Evolutionary conservation across 2,888 invertebrate species (phyloP).

Genomic region (Torymus texanus): DNA sequence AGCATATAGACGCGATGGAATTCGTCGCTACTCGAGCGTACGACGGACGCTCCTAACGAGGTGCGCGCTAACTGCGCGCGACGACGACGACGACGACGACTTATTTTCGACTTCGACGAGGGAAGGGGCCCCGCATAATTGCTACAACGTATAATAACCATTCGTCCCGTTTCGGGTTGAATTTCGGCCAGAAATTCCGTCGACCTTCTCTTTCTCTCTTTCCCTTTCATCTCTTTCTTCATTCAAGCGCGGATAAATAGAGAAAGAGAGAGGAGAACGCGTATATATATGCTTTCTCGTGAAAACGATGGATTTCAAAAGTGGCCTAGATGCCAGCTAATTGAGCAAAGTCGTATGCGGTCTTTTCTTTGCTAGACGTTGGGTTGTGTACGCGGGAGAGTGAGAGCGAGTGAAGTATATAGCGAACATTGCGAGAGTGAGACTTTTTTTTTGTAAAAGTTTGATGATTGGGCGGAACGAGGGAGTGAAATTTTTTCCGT

Average conservation of each 20-base stretch:
- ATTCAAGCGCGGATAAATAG: too few relatives aligned
- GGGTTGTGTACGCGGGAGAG: too few relatives aligned
- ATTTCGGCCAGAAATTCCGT: background rate
- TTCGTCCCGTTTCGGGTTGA: background rate
- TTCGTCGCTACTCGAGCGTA: background rate
- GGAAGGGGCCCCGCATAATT: slow-evolving; percentile 1
- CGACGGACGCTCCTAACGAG: background rate
- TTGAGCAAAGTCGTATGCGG: background rate
- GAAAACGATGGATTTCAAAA: background rate
- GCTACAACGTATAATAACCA: background rate
- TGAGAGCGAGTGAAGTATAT: too few relatives aligned
- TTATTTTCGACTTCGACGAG: slow-evolving; percentile 27
- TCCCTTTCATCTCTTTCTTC: too few relatives aligned
- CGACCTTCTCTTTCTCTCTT: background rate
- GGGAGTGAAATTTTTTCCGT: too few relatives aligned
- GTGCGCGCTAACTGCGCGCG: too few relatives aligned
- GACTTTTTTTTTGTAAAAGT: too few relatives aligned
- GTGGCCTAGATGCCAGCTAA: background rate
- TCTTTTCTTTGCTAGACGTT: background rate
- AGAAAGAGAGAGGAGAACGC: background rate
- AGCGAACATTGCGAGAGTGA: too few relatives aligned
- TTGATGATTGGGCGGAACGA: too few relatives aligned
- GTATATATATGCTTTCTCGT: background rate
- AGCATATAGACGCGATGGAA: background rate
- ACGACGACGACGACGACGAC: background rate